These are phyloP conservation scores for Athalia rosae DNA, from an alignment of 2,888 invertebrate genomes.

Conservation along the genomic window DNA sequence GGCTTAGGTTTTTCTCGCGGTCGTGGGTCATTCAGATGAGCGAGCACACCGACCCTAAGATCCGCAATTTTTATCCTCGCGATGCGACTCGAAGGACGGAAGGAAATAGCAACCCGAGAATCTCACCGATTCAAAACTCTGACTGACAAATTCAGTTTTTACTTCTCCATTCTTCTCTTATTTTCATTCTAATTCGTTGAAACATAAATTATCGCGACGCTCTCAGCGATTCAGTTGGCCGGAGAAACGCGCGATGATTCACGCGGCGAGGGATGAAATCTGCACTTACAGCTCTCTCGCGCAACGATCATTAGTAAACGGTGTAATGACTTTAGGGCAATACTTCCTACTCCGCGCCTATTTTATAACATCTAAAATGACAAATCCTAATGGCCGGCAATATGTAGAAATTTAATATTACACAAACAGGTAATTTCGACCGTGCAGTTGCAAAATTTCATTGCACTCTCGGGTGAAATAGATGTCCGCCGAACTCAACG, in stretches of 20 bases:
- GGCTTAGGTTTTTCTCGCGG: conserved; percentile 3
- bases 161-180: neutral
- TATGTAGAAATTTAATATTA: conserved; percentile 54
- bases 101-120: neutral
- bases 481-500: conserved; percentile 1
- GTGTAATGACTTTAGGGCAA: conserved; percentile 25
- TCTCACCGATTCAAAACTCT: neutral
- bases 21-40: conserved; percentile 6
- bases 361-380: conserved; percentile 18
- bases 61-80: conserved; percentile 19
- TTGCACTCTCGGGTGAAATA: conserved; percentile 27
- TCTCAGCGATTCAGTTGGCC: no score
- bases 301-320: conserved; percentile 34
- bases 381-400: conserved; percentile 47
- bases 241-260: conserved; percentile 6
- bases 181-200: neutral
- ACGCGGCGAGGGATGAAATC: neutral
- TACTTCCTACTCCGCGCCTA: conserved; percentile 19
- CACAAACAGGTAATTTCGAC: conserved; percentile 51
- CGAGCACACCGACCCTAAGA: neutral
- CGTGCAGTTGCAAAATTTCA: conserved; percentile 46
- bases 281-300: neutral
- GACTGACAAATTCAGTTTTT: conserved; percentile 14
- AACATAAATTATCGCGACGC: no score
- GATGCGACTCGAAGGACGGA: conserved; percentile 8